phyloP scores from a whole-genome alignment of 2,113 vertebrate species.

The Acanthisitta chloris region DNA sequence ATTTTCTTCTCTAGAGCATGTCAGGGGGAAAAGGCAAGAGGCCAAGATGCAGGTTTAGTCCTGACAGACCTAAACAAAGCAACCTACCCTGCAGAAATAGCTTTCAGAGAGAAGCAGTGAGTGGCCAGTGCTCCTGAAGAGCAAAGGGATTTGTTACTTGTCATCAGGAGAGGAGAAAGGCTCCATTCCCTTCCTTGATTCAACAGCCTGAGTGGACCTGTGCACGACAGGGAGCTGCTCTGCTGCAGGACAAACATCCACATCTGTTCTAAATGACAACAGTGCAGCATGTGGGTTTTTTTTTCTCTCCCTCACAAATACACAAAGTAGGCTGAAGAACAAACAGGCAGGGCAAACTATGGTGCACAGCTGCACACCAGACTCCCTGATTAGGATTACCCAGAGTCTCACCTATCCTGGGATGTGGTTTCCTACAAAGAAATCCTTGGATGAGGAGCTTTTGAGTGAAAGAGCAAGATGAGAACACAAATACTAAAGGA shows the following conservation, averaged over 20 bases:
- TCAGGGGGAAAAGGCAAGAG: neutral
- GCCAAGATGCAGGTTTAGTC: neutral
- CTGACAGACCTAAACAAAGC: neutral
- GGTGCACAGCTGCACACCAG: neutral
- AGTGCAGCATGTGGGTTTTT: neutral
- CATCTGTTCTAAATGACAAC: neutral
- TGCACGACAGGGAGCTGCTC: neutral
- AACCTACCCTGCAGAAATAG: neutral
- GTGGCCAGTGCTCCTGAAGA: neutral
- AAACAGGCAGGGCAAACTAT: neutral
- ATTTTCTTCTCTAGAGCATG: neutral
- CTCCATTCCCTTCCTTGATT: fast-evolving
- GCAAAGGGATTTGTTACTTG: neutral
- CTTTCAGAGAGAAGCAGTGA: neutral
- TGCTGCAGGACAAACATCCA: neutral
- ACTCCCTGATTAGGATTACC: neutral
- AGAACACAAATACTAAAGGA: neutral
- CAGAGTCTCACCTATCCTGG: neutral
- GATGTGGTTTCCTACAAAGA: neutral
- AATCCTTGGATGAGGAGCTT: neutral
- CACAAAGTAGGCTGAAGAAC: neutral
- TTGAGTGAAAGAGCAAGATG: neutral
- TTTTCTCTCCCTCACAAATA: neutral
- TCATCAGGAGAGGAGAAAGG: neutral
- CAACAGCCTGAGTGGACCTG: neutral